Base-by-base conservation (phyloP, 2,113 vertebrate species). In the Hypanus sabinus region DNA sequence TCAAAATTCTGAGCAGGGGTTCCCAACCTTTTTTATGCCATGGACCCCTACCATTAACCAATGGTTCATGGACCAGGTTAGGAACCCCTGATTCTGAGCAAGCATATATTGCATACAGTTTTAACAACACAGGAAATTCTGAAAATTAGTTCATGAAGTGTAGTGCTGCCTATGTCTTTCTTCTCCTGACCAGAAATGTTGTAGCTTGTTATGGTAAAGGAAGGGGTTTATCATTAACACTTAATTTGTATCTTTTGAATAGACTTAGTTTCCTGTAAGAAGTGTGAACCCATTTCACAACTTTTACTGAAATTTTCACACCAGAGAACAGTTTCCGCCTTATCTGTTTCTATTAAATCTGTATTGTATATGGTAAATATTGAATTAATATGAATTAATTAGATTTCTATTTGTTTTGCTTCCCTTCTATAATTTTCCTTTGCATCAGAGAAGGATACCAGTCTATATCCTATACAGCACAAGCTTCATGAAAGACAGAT, bases 351-450 rank as follows among this genome's bases (percentile, higher is more conserved):
- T 38, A 83, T 36, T 83, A 83, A 8, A 83, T 65, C 30, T n/a
- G 62, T 93, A 73, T 93, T 93, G 33, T 55, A 55, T 73, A 93
- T 22, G 73, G 22, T 73, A 93, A 93, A 73, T 73, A 73, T 55
- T 93, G 10, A 93, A 93, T 93, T 93, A 73, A 46, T 93, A 38
- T 75, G 11, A 93, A 73, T n/a, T 75, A 73, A 93, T 93, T 55
- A 93, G 36, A 73, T 93, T 93, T 22, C 33, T 27, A 36, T 60
- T 87, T 55, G 80, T 92, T 71, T 92, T 93, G 70, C 70, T 75
- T 73, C 70, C 36, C 91, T 55, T 91, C 22, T 73, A 93, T 55
- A 46, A 92, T 71, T 71, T 71, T 38, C 65, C 90, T 55, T 93
- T 93, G 68, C 70, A 46, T 93, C 55, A 93, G 30, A 93, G 24